These are phyloP conservation scores for Apis cerana DNA, from an alignment of 1,140 invertebrate genomes.

Conservation along the genomic window DNA sequence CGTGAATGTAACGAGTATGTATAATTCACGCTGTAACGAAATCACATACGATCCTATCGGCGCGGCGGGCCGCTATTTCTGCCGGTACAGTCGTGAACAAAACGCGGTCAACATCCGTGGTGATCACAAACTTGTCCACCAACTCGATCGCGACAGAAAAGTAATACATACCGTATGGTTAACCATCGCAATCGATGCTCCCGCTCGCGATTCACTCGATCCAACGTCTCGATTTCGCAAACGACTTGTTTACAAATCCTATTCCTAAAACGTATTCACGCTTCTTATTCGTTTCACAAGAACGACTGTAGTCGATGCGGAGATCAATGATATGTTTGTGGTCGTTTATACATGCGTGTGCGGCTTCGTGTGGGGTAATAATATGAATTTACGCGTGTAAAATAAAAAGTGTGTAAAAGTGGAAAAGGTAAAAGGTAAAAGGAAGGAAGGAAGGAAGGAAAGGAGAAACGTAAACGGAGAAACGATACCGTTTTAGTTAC, in stretches of 20 bases:
- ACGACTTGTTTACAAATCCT: background rate
- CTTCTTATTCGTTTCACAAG: background rate
- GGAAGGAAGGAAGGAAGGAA: too few relatives aligned
- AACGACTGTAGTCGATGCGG: background rate
- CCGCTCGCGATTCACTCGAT: background rate
- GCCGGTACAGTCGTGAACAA: conserved; percentile 58
- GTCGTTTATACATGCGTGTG: background rate
- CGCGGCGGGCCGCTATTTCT: conserved; percentile 55
- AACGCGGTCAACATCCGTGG: conserved; percentile 11
- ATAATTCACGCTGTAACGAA: conserved; percentile 45
- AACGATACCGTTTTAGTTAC: too few relatives aligned
- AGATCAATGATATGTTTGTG: background rate
- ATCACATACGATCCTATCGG: conserved; percentile 60
- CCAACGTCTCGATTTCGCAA: background rate
- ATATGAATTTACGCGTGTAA: background rate
- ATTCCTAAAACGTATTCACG: background rate
- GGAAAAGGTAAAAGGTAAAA: background rate
- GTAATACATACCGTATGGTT: conserved; percentile 28
- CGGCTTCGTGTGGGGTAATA: too few relatives aligned
- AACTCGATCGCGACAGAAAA: conserved; percentile 14
- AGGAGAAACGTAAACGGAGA: too few relatives aligned
- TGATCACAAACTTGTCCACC: background rate
- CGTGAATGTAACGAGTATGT: conserved; percentile 1
- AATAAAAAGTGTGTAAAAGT: background rate
- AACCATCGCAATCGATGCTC: background rate